Percentiles rank a stretch among this genome's conserved stretches.
These are phyloP conservation scores for Andrena dorsata DNA, from an alignment of 2,888 invertebrate genomes.

Conservation along the genomic window DNA sequence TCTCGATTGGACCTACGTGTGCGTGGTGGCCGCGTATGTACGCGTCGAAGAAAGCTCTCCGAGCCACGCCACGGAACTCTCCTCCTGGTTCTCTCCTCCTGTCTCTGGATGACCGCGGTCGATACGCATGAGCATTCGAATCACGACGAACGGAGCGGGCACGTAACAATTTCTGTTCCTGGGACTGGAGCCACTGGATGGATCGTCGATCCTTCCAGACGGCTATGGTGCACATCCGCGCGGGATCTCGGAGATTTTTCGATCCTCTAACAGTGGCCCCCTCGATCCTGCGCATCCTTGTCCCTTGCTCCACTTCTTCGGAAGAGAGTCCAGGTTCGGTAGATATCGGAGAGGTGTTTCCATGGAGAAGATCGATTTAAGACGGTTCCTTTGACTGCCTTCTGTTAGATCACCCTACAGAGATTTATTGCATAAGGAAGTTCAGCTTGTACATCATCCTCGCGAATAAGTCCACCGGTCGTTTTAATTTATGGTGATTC, in stretches of 20 bases:
- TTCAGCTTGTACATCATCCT: conserved; percentile 7
- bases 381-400: too few relatives aligned
- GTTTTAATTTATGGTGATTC: conserved; percentile 29
- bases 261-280: conserved; percentile 16
- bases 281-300: too few relatives aligned
- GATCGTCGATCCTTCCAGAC: conserved; percentile 69
- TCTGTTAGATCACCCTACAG: neutral
- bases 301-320: too few relatives aligned
- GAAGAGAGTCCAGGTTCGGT: too few relatives aligned
- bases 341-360: too few relatives aligned
- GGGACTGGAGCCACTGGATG: conserved; percentile 77
- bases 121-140: conserved; percentile 73
- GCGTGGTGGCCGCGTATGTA: neutral
- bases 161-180: conserved; percentile 84
- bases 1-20: neutral
- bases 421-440: neutral
- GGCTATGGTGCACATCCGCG: conserved; percentile 57
- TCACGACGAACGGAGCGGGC: conserved; percentile 76
- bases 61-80: conserved; percentile 68
- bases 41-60: conserved; percentile 67
- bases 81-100: conserved; percentile 59
- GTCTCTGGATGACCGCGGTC: conserved; percentile 71
- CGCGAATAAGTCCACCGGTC: conserved; percentile 2
- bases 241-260: conserved; percentile 13
- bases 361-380: too few relatives aligned